Conservation (phyloP, 2,797 vertebrate genomes). For the Arnoldichthys spilopterus region DNA sequence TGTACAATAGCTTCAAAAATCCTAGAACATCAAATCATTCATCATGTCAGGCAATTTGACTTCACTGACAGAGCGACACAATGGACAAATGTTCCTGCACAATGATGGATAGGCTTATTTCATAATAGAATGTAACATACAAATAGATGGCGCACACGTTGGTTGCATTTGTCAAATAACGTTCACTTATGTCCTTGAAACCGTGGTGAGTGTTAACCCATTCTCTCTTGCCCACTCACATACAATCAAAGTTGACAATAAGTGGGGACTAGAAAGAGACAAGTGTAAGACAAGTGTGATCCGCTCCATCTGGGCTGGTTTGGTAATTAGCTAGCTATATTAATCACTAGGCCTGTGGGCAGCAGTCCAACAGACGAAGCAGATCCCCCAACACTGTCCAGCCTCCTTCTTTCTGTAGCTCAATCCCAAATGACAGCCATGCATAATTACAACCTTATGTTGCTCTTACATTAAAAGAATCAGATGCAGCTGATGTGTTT, state of each 20-base stretch:
- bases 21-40: constrained; percentile 6
- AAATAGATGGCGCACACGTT: not conserved
- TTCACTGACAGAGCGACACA: not conserved
- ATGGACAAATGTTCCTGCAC: not conserved
- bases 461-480: too few species aligned
- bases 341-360: constrained; percentile 14
- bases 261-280: constrained; percentile 8
- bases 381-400: not conserved
- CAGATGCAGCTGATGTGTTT: too few species aligned
- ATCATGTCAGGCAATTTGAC: not conserved
- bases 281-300: constrained; percentile 15
- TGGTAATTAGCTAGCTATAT: constrained; percentile 20
- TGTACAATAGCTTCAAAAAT: constrained; percentile 33
- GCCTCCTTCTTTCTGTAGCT: constrained; percentile 4
- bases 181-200: not conserved
- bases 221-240: constrained; percentile 8
- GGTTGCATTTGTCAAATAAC: not conserved
- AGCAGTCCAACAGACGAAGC: constrained; percentile 6
- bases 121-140: not conserved
- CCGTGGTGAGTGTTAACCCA: not conserved
- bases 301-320: constrained; percentile 1
- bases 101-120: constrained; percentile 13
- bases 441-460: too few species aligned
- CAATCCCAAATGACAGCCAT: too few species aligned
- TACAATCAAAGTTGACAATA: not conserved